Base-by-base conservation (phyloP, 1,140 invertebrate genomes). In the Polypedilum pembai region DNA sequence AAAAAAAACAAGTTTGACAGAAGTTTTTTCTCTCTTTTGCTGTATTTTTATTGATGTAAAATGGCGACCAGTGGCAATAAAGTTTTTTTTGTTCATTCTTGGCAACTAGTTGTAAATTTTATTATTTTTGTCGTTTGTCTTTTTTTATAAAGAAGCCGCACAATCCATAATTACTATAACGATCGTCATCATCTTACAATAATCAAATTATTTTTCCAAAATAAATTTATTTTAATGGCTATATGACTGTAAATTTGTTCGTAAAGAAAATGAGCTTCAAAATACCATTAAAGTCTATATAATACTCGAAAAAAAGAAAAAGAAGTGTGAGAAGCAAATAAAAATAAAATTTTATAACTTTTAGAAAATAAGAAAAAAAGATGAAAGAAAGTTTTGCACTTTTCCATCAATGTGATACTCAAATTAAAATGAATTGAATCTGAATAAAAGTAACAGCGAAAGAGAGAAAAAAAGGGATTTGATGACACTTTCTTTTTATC, bases 201-300 rank as follows among this genome's bases (percentile, higher is more conserved):
- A 56, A 56, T 56, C 45, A 56, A 56, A 56, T 56, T 56, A 56
- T 56, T n/a, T 56, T 56, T n/a, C 4, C 12, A 15, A 56, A 56
- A 56, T 56, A 56, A 56, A 56, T 56, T 56, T 56, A 10, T 56
- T 56, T 33, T 56, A 56, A 56, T 56, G 45, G 45, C 12, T 56
- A 12, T 56, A 56, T 56, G 45, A 12, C n/a, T 56, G n/a, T 56
- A 45, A 12, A 45, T 45, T 45, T 45, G 41, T 8, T 1, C 8
- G 8, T 45, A 3, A 12, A 12, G 41, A 45, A 12, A 45, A 45
- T 12, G 41, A 45, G 41, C 41, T 45, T 45, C 41, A 45, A 45
- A 12, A 12, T 45, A 12, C 8, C 15, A 12, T 45, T 45, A 8
- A 45, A 45, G 8, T 45, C 24, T 33, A 33, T 33, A 33, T 1